phyloP scores from a whole-genome alignment of 1,140 invertebrate genomes.

The Drosophila suzukii region DNA sequence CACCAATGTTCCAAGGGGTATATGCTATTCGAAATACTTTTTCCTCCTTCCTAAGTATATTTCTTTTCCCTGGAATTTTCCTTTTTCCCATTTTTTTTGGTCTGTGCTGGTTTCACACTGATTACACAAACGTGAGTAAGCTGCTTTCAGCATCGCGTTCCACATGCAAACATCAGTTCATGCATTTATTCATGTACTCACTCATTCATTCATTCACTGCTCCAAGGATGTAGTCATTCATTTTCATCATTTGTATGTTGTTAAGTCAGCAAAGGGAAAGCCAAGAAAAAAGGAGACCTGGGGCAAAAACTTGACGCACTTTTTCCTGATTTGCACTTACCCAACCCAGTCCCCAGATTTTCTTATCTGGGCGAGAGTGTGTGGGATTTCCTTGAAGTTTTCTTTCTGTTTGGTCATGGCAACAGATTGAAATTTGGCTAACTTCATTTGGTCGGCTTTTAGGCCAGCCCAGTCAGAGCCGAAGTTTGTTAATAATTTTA shows the following conservation, averaged over 20 bases:
- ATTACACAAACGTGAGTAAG: constrained; percentile 82
- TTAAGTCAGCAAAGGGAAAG: constrained; percentile 68
- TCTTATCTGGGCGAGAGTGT: constrained; percentile 49
- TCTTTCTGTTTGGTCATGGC: constrained; percentile 38
- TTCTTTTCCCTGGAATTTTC: constrained; percentile 23
- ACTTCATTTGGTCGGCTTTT: constrained; percentile 36
- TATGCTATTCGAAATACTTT: constrained; percentile 2
- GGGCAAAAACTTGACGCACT: constrained; percentile 72
- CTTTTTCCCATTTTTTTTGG: constrained; percentile 36
- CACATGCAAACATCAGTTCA: constrained; percentile 78
- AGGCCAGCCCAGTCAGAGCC: constrained; percentile 4
- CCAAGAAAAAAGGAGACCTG: background rate
- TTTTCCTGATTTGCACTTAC: constrained; percentile 71
- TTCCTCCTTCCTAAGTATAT: background rate
- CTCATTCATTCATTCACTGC: constrained; percentile 57
- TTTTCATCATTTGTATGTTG: constrained; percentile 82
- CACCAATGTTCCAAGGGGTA: background rate
- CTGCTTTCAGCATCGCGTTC: constrained; percentile 78
- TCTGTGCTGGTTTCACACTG: constrained; percentile 74
- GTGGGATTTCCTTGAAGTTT: constrained; percentile 37
- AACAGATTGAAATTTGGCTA: constrained; percentile 35
- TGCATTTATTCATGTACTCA: constrained; percentile 75
- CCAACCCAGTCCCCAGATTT: constrained; percentile 46
- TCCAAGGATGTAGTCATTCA: constrained; percentile 73
- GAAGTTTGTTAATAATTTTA: constrained; percentile 73